These are phyloP conservation scores for Aplodontia rufa DNA, from an alignment of 2,113 vertebrate genomes.

Conservation along the genomic window DNA sequence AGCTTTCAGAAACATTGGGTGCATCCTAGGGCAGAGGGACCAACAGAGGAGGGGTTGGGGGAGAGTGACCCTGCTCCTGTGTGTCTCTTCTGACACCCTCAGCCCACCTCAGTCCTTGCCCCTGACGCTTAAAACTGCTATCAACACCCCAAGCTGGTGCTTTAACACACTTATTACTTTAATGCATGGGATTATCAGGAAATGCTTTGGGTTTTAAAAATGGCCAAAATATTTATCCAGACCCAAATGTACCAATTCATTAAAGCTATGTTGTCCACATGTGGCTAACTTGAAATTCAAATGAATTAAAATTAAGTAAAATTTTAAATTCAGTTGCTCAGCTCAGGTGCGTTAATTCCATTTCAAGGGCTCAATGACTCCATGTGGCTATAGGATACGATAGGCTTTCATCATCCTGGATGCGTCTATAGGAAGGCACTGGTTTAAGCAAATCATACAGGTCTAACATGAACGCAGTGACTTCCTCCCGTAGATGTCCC, in stretches of 20 bases:
- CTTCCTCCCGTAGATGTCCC: neutral
- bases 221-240: neutral
- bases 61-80: fast-evolving
- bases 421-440: neutral
- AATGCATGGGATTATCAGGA: neutral
- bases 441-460: neutral
- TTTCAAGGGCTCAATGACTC: neutral
- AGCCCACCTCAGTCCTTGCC: neutral
- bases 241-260: neutral
- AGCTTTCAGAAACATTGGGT: neutral
- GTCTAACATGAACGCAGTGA: neutral
- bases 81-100: no score
- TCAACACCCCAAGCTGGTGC: neutral
- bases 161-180: conserved; percentile 33
- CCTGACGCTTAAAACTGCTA: neutral
- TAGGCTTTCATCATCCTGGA: neutral
- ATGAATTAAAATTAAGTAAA: neutral
- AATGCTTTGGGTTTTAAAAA: conserved; percentile 21
- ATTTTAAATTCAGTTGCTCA: neutral
- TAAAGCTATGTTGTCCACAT: neutral
- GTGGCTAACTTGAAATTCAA: neutral
- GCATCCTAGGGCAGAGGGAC: neutral
- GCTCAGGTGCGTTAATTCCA: neutral
- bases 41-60: neutral
- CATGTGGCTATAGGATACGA: neutral